Conservation (phyloP, 2,888 invertebrate genomes). For the Platycheirus albimanus region DNA sequence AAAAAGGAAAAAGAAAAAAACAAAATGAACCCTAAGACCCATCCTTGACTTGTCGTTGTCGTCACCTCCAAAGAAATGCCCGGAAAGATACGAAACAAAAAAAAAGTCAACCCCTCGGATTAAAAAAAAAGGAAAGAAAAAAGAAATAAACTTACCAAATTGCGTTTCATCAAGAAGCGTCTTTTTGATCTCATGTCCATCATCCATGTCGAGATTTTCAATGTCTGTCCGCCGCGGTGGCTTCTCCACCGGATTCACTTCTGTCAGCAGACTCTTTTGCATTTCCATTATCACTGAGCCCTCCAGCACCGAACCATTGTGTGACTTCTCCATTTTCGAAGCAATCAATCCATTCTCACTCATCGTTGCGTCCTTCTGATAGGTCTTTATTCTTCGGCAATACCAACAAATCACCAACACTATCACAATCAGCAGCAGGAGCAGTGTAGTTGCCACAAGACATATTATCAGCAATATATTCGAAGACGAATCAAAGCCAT, state of each 20-base stretch:
- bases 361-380: slow-evolving; percentile 83
- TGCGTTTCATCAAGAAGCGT: slow-evolving; percentile 92
- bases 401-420: slow-evolving; percentile 83
- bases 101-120: neutral
- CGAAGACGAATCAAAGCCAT: slow-evolving; percentile 81
- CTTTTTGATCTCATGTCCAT: slow-evolving; percentile 92
- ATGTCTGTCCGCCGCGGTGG: slow-evolving; percentile 91
- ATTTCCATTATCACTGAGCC: slow-evolving; percentile 91
- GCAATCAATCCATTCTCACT: slow-evolving; percentile 81
- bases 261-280: slow-evolving; percentile 92
- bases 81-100: too few species aligned
- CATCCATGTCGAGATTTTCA: slow-evolving; percentile 89
- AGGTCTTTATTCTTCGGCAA: slow-evolving; percentile 84
- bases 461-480: slow-evolving; percentile 82
- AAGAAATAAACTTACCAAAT: slow-evolving; percentile 85
- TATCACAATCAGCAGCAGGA: slow-evolving; percentile 84
- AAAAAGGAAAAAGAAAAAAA: too few species aligned
- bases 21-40: too few species aligned
- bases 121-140: neutral
- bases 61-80: neutral
- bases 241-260: slow-evolving; percentile 93
- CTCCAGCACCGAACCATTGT: slow-evolving; percentile 88
- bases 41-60: slow-evolving; percentile 3
- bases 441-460: slow-evolving; percentile 84
- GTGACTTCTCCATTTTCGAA: slow-evolving; percentile 84